Evolutionary conservation across 2,888 invertebrate species (phyloP).

Genomic region (Brachyopa scutellaris): DNA sequence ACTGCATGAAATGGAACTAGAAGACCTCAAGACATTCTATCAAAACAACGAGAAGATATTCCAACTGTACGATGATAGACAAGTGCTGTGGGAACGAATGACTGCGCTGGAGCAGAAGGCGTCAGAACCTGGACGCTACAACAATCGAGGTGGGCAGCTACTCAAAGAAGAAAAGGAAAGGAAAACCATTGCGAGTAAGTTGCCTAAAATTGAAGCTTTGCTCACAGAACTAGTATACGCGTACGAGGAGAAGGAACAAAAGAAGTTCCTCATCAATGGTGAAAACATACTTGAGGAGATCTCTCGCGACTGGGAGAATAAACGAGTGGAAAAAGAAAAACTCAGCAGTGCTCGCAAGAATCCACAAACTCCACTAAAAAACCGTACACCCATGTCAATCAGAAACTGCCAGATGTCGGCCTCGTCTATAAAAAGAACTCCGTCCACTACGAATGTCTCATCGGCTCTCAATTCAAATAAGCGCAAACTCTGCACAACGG

Average conservation of each 20-base stretch:
- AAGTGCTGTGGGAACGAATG: slow-evolving; percentile 89
- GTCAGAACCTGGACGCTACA: slow-evolving; percentile 90
- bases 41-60: slow-evolving; percentile 86
- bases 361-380: slow-evolving; percentile 59
- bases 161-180: slow-evolving; percentile 93
- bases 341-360: slow-evolving; percentile 82
- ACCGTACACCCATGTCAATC: slow-evolving; percentile 77
- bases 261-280: slow-evolving; percentile 85
- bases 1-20: slow-evolving; percentile 90
- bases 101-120: slow-evolving; percentile 89
- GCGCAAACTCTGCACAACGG: slow-evolving; percentile 72
- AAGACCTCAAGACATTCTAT: slow-evolving; percentile 86
- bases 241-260: slow-evolving; percentile 83
- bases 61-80: slow-evolving; percentile 86
- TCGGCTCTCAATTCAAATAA: slow-evolving; percentile 73
- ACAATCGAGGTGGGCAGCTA: slow-evolving; percentile 93
- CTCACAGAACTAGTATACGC: slow-evolving; percentile 83
- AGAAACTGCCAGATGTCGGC: slow-evolving; percentile 73
- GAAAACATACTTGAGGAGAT: slow-evolving; percentile 85
- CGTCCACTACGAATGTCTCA: slow-evolving; percentile 75
- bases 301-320: slow-evolving; percentile 84
- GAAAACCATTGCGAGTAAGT: slow-evolving; percentile 87
- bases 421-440: slow-evolving; percentile 75
- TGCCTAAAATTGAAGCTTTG: slow-evolving; percentile 89
- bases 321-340: slow-evolving; percentile 79